Conservation (phyloP, 2,797 vertebrate species). For the Poeciliopsis presidionis region DNA sequence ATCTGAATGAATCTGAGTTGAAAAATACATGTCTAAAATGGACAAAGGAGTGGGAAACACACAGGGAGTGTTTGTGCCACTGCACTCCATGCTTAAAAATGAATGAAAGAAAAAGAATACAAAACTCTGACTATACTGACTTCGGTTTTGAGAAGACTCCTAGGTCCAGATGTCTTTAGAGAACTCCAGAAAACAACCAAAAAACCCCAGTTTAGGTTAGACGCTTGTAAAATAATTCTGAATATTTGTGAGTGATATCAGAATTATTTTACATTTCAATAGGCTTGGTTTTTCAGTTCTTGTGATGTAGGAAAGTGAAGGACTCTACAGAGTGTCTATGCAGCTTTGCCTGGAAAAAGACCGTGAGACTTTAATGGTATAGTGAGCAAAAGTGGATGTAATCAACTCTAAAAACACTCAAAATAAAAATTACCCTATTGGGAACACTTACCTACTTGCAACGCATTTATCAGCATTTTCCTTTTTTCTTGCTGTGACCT, state of each 20-base stretch:
- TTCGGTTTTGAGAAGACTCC: neutral
- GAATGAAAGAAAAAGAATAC: neutral
- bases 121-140: neutral
- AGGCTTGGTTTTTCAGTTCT: neutral
- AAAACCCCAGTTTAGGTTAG: neutral
- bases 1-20: neutral
- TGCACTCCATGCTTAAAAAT: neutral
- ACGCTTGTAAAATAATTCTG: neutral
- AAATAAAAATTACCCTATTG: constrained; percentile 17
- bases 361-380: neutral
- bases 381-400: neutral
- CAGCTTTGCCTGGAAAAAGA: neutral
- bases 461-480: neutral
- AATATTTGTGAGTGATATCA: neutral
- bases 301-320: neutral
- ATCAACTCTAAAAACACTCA: constrained; percentile 1
- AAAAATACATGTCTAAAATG: neutral
- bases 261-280: neutral
- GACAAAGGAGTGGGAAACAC: neutral
- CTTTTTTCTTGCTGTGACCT: neutral
- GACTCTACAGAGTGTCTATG: neutral
- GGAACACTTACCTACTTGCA: neutral
- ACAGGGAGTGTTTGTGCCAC: neutral
- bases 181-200: neutral
- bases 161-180: neutral